Evolutionary conservation across 1,140 invertebrate species (phyloP).

Genomic region (Chymomyza costata): DNA sequence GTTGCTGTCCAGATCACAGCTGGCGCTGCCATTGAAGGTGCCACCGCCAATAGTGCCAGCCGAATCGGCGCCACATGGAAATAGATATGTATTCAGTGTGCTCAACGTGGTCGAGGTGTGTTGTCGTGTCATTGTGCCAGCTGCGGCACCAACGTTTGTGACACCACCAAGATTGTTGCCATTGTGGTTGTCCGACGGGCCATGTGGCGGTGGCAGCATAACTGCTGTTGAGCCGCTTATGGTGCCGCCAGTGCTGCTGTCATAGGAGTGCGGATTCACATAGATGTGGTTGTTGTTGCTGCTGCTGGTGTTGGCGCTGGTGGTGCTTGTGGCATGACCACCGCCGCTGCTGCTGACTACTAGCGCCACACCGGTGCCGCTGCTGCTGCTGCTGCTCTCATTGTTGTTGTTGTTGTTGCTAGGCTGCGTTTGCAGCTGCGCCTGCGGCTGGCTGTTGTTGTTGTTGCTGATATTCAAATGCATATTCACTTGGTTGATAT

Average conservation of each 20-base stretch:
- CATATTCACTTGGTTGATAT: conserved; percentile 46
- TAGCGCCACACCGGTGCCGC: conserved; percentile 9
- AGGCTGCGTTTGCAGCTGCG: conserved; percentile 14
- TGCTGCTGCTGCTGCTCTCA: conserved; percentile 11
- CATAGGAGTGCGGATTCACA: conserved; percentile 70
- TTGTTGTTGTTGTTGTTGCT: conserved; percentile 39
- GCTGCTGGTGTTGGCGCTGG: conserved; percentile 1
- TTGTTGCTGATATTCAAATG: conserved; percentile 37
- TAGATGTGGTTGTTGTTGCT: conserved; percentile 71
- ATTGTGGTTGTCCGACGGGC: conserved; percentile 4
- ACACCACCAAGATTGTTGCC: conserved; percentile 9
- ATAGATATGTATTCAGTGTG: conserved; percentile 73
- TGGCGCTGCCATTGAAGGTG: conserved; percentile 49
- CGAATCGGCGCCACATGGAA: conserved; percentile 64
- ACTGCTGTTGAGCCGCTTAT: conserved; percentile 51
- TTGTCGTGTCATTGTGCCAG: conserved; percentile 18
- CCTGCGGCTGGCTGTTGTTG: conserved; percentile 21
- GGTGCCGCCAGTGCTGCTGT: conserved; percentile 49
- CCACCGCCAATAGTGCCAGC: conserved; percentile 50
- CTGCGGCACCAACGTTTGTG: conserved; percentile 11
- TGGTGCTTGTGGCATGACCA: conserved; percentile 3
- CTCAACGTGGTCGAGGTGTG: conserved; percentile 62
- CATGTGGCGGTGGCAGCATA: conserved; percentile 46
- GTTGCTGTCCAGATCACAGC: conserved; percentile 68
- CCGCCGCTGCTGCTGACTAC: conserved; percentile 1